Percentiles rank a stretch among this genome's conserved stretches.
phyloP scores from a whole-genome alignment of 2,888 invertebrate genomes.

The Mesorhabditis spiculigera region DNA sequence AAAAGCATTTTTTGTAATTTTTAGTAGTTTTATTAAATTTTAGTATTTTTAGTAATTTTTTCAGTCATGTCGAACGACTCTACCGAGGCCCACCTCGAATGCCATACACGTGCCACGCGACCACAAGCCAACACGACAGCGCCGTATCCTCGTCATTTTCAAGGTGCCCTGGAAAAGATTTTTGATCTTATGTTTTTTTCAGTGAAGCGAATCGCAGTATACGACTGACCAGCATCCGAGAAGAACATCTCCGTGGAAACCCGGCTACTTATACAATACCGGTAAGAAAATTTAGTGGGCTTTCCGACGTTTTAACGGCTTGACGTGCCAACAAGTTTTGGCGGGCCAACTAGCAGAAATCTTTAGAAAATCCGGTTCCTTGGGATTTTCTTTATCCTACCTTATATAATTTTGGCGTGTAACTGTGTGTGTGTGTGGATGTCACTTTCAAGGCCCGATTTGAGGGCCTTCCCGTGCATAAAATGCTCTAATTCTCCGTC shows the following conservation, averaged over 20 bases:
- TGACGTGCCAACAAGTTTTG: not conserved
- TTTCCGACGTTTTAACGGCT: too few relatives aligned
- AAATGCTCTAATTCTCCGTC: too few relatives aligned
- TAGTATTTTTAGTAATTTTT: not conserved
- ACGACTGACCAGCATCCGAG: conserved; percentile 27
- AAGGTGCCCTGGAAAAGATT: conserved; percentile 24
- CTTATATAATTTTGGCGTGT: too few relatives aligned
- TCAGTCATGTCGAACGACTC: conserved; percentile 45
- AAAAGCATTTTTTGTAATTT: too few relatives aligned
- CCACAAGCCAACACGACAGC: conserved; percentile 49
- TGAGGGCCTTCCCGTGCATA: too few relatives aligned
- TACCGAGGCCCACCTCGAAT: conserved; percentile 31
- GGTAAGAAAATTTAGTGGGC: conserved; percentile 8
- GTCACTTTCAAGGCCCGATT: too few relatives aligned
- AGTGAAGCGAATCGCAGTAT: not conserved
- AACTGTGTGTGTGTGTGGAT: too few relatives aligned
- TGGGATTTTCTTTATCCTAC: too few relatives aligned
- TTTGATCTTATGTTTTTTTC: not conserved
- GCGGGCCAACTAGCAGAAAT: not conserved
- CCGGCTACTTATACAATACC: conserved; percentile 30
- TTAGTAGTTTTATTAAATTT: too few relatives aligned
- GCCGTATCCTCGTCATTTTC: conserved; percentile 52
- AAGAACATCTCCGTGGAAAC: conserved; percentile 35
- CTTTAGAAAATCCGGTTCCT: not conserved
- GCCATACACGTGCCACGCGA: conserved; percentile 50